These are phyloP conservation scores for Uromys caudimaculatus DNA, from an alignment of 2,797 vertebrate genomes.

Conservation along the genomic window DNA sequence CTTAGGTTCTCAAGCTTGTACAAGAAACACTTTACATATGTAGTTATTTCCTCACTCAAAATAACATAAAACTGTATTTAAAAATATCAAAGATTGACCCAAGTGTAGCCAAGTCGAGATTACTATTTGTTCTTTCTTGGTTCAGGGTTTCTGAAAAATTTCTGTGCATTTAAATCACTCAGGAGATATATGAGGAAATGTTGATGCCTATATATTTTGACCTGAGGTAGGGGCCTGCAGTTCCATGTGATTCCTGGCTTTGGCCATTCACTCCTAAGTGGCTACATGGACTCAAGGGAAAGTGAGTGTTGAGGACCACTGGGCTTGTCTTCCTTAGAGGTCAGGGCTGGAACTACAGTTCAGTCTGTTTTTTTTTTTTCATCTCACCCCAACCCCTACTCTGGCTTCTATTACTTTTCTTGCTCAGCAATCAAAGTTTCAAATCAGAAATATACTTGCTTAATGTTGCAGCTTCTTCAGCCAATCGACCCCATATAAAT, in stretches of 20 bases:
- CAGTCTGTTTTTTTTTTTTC: background rate
- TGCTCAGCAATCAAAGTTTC: slow-evolving; percentile 81
- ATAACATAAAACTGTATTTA: background rate
- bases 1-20: background rate
- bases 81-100: background rate
- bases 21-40: background rate
- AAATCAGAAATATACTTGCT: slow-evolving; percentile 82
- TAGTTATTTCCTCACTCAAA: background rate
- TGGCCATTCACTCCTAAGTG: background rate
- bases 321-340: slow-evolving; percentile 61
- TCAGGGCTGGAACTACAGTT: slow-evolving; percentile 73
- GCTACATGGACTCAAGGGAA: slow-evolving; percentile 60
- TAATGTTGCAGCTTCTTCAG: slow-evolving; percentile 79
- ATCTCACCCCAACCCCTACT: background rate
- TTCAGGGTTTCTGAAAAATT: background rate
- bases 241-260: background rate
- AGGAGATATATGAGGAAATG: background rate
- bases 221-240: background rate
- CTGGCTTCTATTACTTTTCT: slow-evolving; percentile 80
- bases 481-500: slow-evolving; percentile 49
- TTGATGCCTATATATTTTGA: background rate
- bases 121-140: background rate
- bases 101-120: background rate
- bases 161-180: background rate
- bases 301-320: slow-evolving; percentile 68